Conservation (phyloP, 1,140 invertebrate species). For the Platyscapa corneri region DNA sequence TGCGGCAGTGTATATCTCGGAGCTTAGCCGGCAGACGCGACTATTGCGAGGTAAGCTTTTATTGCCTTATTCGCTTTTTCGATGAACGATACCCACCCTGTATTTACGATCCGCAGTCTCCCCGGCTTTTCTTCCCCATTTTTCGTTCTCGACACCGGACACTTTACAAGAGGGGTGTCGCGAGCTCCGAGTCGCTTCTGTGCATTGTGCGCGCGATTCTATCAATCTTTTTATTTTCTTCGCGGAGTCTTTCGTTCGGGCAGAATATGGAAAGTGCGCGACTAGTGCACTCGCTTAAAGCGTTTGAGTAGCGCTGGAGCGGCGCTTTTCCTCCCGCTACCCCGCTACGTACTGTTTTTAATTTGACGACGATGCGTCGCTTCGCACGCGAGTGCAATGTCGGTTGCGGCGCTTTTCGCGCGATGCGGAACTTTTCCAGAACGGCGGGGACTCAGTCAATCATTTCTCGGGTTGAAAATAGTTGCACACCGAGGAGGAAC, state of each 20-base stretch:
- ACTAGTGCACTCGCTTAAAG: too few relatives aligned
- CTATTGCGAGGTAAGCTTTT: background rate
- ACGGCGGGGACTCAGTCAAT: background rate
- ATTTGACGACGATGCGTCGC: too few relatives aligned
- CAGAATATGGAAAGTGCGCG: background rate
- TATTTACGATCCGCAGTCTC: background rate
- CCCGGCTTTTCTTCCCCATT: background rate
- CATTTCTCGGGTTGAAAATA: background rate
- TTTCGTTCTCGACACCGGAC: slow-evolving; percentile 23
- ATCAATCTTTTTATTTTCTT: slow-evolving; percentile 25
- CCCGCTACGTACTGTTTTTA: too few relatives aligned
- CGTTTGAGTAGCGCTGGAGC: too few relatives aligned
- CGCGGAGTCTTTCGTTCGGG: background rate
- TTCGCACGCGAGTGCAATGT: background rate
- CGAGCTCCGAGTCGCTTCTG: too few relatives aligned
- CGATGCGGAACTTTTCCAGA: background rate
- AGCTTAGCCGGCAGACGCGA: background rate
- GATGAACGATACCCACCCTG: background rate
- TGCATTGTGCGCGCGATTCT: background rate
- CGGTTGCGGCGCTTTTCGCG: too few relatives aligned
- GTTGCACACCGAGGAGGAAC: too few relatives aligned
- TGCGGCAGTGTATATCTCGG: background rate
- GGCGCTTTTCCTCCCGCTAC: background rate
- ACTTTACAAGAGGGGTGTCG: background rate
- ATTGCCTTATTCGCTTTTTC: background rate